Evolutionary conservation across 1,140 invertebrate genomes (phyloP).

Genomic region (Helicoverpa armigera): DNA sequence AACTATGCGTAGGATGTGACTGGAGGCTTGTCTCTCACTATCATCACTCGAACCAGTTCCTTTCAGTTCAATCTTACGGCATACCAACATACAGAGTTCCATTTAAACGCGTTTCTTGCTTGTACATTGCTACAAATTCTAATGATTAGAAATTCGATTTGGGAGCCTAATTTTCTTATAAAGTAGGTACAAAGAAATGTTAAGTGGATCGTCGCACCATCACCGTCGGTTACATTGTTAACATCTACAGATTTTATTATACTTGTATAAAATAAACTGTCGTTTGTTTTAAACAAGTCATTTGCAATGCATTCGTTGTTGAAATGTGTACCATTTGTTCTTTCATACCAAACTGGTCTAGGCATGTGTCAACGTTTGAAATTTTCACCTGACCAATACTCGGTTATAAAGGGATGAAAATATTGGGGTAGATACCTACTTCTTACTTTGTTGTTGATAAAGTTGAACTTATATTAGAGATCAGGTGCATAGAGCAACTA

Average conservation of each 20-base stretch:
- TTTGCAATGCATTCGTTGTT: neutral
- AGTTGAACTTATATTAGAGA: too few relatives aligned
- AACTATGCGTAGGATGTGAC: constrained; percentile 44
- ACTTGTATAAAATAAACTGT: neutral
- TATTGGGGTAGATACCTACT: too few relatives aligned
- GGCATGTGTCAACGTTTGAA: neutral
- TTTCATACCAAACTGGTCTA: neutral
- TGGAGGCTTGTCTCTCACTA: constrained; percentile 39
- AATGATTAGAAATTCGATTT: constrained; percentile 39
- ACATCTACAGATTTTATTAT: constrained; percentile 38
- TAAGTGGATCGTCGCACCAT: constrained; percentile 23
- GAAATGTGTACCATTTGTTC: too few relatives aligned
- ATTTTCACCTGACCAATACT: neutral
- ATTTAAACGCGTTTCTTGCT: constrained; percentile 35
- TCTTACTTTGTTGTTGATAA: too few relatives aligned
- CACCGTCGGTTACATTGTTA: neutral
- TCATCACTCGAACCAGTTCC: constrained; percentile 35
- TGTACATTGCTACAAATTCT: constrained; percentile 22
- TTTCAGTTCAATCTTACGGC: neutral
- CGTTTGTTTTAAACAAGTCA: neutral
- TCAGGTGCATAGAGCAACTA: too few relatives aligned
- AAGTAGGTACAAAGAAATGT: constrained; percentile 38
- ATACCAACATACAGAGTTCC: constrained; percentile 23
- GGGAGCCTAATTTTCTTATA: constrained; percentile 38
- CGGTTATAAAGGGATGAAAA: too few relatives aligned